phyloP scores from a whole-genome alignment of 2,113 vertebrate species.

The Montifringilla adamsi region DNA sequence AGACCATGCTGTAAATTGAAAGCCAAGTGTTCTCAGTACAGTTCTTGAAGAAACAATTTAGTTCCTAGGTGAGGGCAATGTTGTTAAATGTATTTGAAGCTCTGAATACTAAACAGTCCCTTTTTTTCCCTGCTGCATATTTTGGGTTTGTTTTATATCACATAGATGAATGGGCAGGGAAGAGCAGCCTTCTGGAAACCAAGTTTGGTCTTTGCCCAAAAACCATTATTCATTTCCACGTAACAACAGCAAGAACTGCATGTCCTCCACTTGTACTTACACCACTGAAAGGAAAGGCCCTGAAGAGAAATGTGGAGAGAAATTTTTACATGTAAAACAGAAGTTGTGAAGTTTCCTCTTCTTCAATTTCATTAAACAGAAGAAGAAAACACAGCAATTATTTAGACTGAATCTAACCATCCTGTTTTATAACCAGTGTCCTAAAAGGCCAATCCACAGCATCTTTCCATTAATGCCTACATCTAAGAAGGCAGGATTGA shows the following conservation, averaged over 20 bases:
- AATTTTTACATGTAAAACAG: background rate
- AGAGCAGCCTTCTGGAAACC: conserved; percentile 27
- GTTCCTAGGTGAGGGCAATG: conserved; percentile 10
- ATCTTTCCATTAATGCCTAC: background rate
- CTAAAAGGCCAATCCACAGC: background rate
- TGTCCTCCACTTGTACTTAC: background rate
- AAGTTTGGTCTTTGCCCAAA: conserved; percentile 32
- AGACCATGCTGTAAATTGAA: background rate
- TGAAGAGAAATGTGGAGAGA: background rate
- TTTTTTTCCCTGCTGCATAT: background rate
- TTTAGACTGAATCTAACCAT: background rate
- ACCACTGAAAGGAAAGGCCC: background rate
- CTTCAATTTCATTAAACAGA: background rate
- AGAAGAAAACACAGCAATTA: background rate
- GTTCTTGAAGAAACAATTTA: conserved; percentile 44
- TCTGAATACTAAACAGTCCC: conserved; percentile 24
- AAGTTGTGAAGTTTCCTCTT: background rate
- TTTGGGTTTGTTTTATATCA: background rate
- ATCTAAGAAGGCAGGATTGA: background rate
- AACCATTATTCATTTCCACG: conserved; percentile 1
- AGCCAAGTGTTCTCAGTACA: conserved; percentile 21
- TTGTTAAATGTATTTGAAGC: conserved; percentile 20
- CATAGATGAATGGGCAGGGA: background rate
- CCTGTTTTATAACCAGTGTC: background rate
- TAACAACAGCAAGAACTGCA: background rate